Evolutionary conservation across 2,888 invertebrate species (phyloP), one percentile per base, ranked within the genome.

Genomic region (Cosmia trapezina): DNA sequence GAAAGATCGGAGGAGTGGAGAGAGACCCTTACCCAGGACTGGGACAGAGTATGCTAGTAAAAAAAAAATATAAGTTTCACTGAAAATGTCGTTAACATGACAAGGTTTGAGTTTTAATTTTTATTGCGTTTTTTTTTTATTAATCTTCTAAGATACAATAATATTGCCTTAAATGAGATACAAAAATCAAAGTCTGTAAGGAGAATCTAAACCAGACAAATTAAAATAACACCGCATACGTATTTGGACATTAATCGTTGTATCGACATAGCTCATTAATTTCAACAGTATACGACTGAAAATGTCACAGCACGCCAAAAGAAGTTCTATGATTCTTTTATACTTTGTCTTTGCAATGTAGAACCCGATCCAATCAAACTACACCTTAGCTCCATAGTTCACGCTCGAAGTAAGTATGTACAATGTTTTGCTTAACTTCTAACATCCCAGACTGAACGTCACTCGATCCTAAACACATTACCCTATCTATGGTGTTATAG

Each of bases 401-500:
- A 78, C 71, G 78, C 75, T 83, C 81, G 67, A 81, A 80, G 70
- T 80, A 83, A 78, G 76, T 87, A 90, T 88, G 70, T 88, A 89
- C 89, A 88, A 81, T 43, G 49, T 70, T 54, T 79, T 80, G 33
- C 80, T 86, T 88, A 86, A 56, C 59, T 60, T 83, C 86, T 87
- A 83, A 82, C 83, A 86, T 86, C 80, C 65, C 66, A 76, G 63
- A 79, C 76, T 70, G 65, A 70, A 85, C 62, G 28, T 63, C 70
- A 81, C 80, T 83, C 85, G 78, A 83, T 79, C 83, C 86, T 89
- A 89, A 88, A 87, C 83, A 65, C 80, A 86, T 91, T 93, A 94
- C 70, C 89, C 93, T 95, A 95, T 88, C 93, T 95, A 95, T 88
- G 87, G 93, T 94, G 93, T 93, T 92, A 90, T 95, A 96, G 94